Evolutionary conservation across 2,797 vertebrate species (phyloP).

Genomic region (Antrozous pallidus): DNA sequence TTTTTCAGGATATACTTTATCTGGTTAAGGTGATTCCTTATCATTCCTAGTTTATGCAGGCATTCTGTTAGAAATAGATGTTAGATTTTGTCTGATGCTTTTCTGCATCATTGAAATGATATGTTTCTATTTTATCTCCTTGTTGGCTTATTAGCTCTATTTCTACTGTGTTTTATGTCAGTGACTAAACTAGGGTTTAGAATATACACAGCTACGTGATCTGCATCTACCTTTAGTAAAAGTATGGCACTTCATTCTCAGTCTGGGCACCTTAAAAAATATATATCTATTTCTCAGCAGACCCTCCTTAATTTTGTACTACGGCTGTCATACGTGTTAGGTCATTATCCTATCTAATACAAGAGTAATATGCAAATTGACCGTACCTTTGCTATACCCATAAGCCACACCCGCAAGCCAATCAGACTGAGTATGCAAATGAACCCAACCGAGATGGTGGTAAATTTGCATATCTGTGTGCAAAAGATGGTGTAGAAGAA

Average conservation of each 20-base stretch:
- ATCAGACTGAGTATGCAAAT: too few species aligned
- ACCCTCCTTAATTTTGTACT: background rate
- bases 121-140: background rate
- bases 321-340: background rate
- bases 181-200: background rate
- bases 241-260: background rate
- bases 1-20: background rate
- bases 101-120: background rate
- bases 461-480: too few species aligned
- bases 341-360: background rate
- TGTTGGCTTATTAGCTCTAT: background rate
- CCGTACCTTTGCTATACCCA: too few species aligned
- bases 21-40: background rate
- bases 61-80: background rate
- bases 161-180: background rate
- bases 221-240: background rate
- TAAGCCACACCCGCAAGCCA: too few species aligned
- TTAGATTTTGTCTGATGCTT: slow-evolving; percentile 8
- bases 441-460: too few species aligned
- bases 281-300: background rate
- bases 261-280: background rate
- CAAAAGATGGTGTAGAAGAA: too few species aligned
- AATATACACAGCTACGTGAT: background rate
- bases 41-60: background rate
- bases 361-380: too few species aligned